Evolutionary conservation across 2,888 invertebrate species (phyloP).

Genomic region (Congeria kusceri): DNA sequence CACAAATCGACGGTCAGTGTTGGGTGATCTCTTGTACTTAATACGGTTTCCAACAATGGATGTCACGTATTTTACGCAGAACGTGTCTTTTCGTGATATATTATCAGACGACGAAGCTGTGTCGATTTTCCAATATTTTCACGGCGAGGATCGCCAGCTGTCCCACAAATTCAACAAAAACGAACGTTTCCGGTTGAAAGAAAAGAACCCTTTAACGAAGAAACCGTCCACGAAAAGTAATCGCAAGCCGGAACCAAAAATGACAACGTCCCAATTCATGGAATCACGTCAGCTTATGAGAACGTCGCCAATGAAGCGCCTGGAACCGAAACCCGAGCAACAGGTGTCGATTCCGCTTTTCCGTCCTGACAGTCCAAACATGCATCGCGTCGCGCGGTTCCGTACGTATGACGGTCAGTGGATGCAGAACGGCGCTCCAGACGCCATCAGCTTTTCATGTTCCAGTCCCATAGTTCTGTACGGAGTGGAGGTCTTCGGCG

Average conservation of each 20-base stretch:
- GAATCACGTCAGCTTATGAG: constrained; percentile 4
- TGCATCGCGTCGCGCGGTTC: constrained; percentile 50
- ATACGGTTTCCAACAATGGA: constrained; percentile 77
- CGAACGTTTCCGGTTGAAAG: constrained; percentile 46
- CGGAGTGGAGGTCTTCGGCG: constrained; percentile 52
- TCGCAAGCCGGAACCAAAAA: not conserved
- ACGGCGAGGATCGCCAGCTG: constrained; percentile 51
- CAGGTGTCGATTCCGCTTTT: constrained; percentile 26
- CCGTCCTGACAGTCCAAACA: constrained; percentile 42
- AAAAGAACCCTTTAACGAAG: constrained; percentile 14
- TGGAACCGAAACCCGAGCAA: not conserved
- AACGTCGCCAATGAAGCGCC: not conserved
- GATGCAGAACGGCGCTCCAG: constrained; percentile 59
- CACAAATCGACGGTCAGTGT: constrained; percentile 66
- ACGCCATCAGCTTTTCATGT: constrained; percentile 53
- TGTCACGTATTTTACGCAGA: constrained; percentile 63
- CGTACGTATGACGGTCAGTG: constrained; percentile 57
- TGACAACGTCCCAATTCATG: not conserved
- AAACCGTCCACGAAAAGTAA: not conserved
- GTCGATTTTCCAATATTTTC: constrained; percentile 58
- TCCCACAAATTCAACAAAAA: constrained; percentile 47
- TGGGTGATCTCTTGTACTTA: constrained; percentile 71
- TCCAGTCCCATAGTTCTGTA: constrained; percentile 56
- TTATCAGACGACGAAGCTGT: constrained; percentile 60
- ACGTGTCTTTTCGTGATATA: constrained; percentile 58